Evolutionary conservation across 2,888 invertebrate species (phyloP).

Genomic region (Yponomeuta malinellus): DNA sequence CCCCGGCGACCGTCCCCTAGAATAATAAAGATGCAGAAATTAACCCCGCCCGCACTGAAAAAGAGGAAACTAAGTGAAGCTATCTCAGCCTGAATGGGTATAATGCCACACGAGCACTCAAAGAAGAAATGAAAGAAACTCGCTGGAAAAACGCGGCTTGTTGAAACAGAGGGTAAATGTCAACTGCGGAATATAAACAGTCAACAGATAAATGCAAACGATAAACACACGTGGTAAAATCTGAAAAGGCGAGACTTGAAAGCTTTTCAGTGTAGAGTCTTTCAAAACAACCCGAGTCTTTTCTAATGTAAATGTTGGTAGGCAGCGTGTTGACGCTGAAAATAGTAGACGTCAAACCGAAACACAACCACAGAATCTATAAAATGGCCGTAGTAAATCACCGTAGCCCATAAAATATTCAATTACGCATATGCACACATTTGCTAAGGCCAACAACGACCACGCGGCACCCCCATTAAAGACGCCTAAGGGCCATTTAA

Average conservation of each 20-base stretch:
- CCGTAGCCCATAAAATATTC: constrained; percentile 71
- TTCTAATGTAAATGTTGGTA: constrained; percentile 18
- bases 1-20: constrained; percentile 50
- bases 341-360: not conserved
- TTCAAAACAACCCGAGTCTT: constrained; percentile 31
- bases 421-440: constrained; percentile 76
- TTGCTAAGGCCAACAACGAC: constrained; percentile 73
- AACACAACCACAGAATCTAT: constrained; percentile 44
- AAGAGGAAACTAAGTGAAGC: constrained; percentile 75
- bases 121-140: constrained; percentile 71
- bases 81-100: constrained; percentile 70
- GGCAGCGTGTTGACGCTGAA: not conserved
- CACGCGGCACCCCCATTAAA: constrained; percentile 76
- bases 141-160: constrained; percentile 54
- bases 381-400: constrained; percentile 60
- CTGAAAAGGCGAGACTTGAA: constrained; percentile 60
- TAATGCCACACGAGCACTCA: constrained; percentile 68
- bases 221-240: constrained; percentile 64
- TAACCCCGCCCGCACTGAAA: constrained; percentile 66
- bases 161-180: constrained; percentile 73
- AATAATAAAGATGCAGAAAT: constrained; percentile 76
- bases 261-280: constrained; percentile 47
- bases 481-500: constrained; percentile 76
- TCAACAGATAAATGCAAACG: constrained; percentile 75
- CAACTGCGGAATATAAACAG: constrained; percentile 74